These are phyloP conservation scores for Cranoglanis bouderius DNA, from an alignment of 2,113 vertebrate genomes.

Conservation along the genomic window DNA sequence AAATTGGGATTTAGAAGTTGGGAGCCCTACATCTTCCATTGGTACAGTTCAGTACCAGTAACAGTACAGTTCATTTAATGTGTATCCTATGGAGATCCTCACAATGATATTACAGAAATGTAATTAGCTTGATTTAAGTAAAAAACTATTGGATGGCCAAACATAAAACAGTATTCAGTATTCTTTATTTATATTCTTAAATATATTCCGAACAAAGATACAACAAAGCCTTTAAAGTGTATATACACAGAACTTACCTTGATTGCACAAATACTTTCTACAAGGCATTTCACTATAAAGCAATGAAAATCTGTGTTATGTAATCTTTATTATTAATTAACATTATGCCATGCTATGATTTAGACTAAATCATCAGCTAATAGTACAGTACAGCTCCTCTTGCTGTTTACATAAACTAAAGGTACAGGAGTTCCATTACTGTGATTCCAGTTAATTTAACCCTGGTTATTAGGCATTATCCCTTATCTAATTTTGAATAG, in stretches of 20 bases:
- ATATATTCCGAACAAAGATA: neutral
- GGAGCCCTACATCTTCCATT: too few species aligned
- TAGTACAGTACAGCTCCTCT: neutral
- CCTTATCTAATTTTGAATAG: neutral
- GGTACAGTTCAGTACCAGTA: too few species aligned
- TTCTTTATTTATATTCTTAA: too few species aligned
- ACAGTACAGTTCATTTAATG: too few species aligned
- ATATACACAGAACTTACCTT: neutral
- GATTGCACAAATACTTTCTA: neutral
- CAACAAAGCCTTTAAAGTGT: neutral
- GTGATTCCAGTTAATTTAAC: neutral
- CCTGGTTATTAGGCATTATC: neutral
- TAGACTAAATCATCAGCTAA: neutral
- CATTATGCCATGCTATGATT: neutral
- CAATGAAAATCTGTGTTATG: neutral
- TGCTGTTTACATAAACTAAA: neutral
- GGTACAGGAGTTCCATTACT: neutral
- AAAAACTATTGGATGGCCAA: too few species aligned
- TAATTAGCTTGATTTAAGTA: too few species aligned
- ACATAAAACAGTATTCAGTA: too few species aligned
- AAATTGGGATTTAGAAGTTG: too few species aligned
- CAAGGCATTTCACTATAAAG: neutral
- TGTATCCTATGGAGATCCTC: too few species aligned
- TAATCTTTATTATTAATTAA: neutral
- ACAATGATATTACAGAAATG: too few species aligned